Base-by-base conservation (phyloP, 1,140 invertebrate species). In the Homalodisca vitripennis region DNA sequence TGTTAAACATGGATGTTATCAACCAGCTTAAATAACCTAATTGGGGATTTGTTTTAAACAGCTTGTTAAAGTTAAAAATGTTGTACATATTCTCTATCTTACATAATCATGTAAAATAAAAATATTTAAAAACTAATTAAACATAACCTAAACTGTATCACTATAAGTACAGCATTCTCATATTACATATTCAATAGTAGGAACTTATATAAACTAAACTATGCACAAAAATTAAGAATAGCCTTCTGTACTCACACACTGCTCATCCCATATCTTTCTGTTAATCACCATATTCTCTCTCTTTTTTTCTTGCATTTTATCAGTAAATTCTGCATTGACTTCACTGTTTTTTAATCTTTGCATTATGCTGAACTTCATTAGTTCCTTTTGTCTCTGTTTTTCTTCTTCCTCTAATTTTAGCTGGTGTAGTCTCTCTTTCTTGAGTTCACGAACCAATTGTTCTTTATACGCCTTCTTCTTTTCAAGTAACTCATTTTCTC, bases 311-410 rank as follows among this genome's bases (percentile, higher is more conserved):
- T n/a, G 13, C 30, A 63, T 63, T 63, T 63, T 17, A n/a, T 63
- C 14, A n/a, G 27, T 64, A 26, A 73, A 70, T 46, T 72, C 32
- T 2, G 62, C 29, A 47, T 70, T 62, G 14, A 67, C 55, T 72
- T 73, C 72, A 30, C 32, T 31, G 24, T 67, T 68, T 53, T 74
- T 69, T n/a, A 74, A 70, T 67, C 73, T 66, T 46, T 73, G 69
- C 17, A 74, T 66, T 22, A 74, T 72, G 13, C 65, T 66, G 69
- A 69, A 69, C 62, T 74, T 74, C 17, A 55, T 30, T 26, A 71
- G 22, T 69, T 74, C 71, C 22, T 67, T 57, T 57, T 74, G 68
- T n/a, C 46, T 22, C 13, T 55, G 29, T 29, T 65, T 70, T 30
- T 66, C 64, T 31, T 67, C 41, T 24, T 70, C 71, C 48, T 72